Base-by-base conservation (phyloP, 2,888 invertebrate species). In the Pseudococcus viburni region DNA sequence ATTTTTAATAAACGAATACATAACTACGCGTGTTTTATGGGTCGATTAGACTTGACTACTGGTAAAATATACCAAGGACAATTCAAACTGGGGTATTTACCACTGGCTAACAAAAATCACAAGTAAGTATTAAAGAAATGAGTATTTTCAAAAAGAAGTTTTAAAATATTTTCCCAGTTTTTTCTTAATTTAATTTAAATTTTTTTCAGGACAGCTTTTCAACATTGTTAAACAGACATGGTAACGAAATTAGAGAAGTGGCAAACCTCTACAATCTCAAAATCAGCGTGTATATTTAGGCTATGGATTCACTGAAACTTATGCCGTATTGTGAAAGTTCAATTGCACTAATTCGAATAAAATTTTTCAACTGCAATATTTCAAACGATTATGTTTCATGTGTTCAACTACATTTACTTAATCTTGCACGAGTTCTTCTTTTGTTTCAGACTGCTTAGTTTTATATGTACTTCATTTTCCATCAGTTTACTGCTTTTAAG, bases 71-170 rank as follows among this genome's bases (percentile, higher is more conserved):
- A 80, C 17, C 6, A 26, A 26, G 7, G 42, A 2, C 42, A 39
- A 80, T 80, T 42, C 39, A 42, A 80, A n/a, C 77, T 5, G n/a
- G 1, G 42, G 42, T 5, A 42, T 80, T n/a, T 80, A 42, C 39
- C 39, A 1, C 26, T 42, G n/a, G n/a, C 4, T 80, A 0, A 80
- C 39, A 4, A 42, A 80, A 80, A n/a, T 33, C 15, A 4, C 77
- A 80, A 42, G 77, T 80, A 19, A 80, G 77, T 33, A 80, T 1
- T n/a, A n/a, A n/a, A n/a, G n/a, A n/a, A n/a, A n/a, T n/a, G n/a
- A n/a, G n/a, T n/a, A n/a, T n/a, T n/a, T n/a, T n/a, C n/a, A n/a
- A n/a, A n/a, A n/a, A n/a, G n/a, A n/a, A n/a, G n/a, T n/a, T n/a
- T n/a, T n/a, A n/a, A n/a, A n/a, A n/a, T n/a, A n/a, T n/a, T n/a